Evolutionary conservation across 2,888 invertebrate genomes (phyloP), one percentile per base, ranked within the genome.

Genomic region (Synanthedon formicaeformis): DNA sequence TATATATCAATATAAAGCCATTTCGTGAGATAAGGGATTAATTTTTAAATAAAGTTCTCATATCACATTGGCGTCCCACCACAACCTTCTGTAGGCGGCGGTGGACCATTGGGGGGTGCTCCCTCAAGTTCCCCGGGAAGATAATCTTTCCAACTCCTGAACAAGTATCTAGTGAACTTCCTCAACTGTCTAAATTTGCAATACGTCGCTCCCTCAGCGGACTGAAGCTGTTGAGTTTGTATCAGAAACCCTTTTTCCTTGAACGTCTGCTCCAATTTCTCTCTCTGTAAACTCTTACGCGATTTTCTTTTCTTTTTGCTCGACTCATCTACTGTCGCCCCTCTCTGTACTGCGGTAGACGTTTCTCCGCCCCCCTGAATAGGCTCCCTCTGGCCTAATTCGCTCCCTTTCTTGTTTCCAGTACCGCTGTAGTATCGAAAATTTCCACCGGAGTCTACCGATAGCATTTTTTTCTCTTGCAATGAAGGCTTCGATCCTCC

Each of bases 101-200:
- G 56, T 13, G 59, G 53, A 10, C 34, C 34, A 34, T 6, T 34
- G 34, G 34, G 34, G 10, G 60, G 54, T 49, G 66, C 65, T 52
- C 81, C 84, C n/a, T 86, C 83, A 54, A 93, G 79, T 57, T 93
- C 93, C 0, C 94, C 95, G 0, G 96, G 96, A 41, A 97, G 88
- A 72, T 97, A 96, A 71, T 96, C 96, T 78, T 96, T 96, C 96
- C 96, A 97, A 71, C 96, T 96, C 63, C 96, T 89, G 67, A 96
- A 96, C 58, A 97, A 83, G 72, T 97, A 97, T 52, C 96, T 89
- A 0, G 97, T 97, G 70, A 97, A 96, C 75, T 97, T 97, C 59
- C 96, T 89, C 27, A 97, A 82, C 71, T 97, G 96, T 50, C 96
- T 83, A 72, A 97, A 97, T 75, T 97, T 97, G 77, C 97, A 97